phyloP scores from a whole-genome alignment of 2,888 invertebrate species.

The Lasioglossum zephyrum region DNA sequence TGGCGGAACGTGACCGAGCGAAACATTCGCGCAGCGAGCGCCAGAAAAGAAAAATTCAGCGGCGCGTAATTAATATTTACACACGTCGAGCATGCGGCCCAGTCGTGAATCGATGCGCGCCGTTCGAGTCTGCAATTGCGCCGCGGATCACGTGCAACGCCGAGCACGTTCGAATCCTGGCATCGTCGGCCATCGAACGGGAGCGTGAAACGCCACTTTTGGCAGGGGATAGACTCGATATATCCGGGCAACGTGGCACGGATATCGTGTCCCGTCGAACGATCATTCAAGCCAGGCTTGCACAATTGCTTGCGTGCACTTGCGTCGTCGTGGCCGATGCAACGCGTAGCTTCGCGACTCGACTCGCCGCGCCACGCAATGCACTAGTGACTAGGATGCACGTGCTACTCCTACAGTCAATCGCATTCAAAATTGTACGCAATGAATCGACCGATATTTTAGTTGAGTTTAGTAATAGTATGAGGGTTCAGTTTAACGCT shows the following conservation, averaged over 20 bases:
- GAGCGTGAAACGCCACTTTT: slow-evolving; percentile 58
- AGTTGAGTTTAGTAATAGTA: too few species aligned
- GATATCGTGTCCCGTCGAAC: slow-evolving; percentile 38
- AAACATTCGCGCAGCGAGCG: background rate
- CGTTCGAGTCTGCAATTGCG: slow-evolving; percentile 43
- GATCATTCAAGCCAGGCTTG: slow-evolving; percentile 42
- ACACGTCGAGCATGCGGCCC: background rate
- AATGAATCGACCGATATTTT: too few species aligned
- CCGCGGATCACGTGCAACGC: slow-evolving; percentile 58
- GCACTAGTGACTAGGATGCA: too few species aligned
- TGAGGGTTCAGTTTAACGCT: too few species aligned
- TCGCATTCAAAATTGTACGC: too few species aligned
- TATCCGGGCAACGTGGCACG: slow-evolving; percentile 38
- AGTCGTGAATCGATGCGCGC: slow-evolving; percentile 9
- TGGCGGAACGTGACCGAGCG: background rate
- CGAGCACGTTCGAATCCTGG: slow-evolving; percentile 46
- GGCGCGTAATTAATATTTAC: background rate
- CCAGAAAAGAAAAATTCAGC: background rate
- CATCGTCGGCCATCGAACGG: slow-evolving; percentile 37
- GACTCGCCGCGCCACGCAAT: background rate
- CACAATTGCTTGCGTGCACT: slow-evolving; percentile 40
- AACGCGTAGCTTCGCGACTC: background rate
- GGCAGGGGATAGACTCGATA: slow-evolving; percentile 30
- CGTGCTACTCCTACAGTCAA: too few species aligned
- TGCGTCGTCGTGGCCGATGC: slow-evolving; percentile 12